A percentile compares a stretch with the other conserved stretches of the same genome.
Conservation (phyloP, 2,797 vertebrate species). For the Anabacerthia variegaticeps region DNA sequence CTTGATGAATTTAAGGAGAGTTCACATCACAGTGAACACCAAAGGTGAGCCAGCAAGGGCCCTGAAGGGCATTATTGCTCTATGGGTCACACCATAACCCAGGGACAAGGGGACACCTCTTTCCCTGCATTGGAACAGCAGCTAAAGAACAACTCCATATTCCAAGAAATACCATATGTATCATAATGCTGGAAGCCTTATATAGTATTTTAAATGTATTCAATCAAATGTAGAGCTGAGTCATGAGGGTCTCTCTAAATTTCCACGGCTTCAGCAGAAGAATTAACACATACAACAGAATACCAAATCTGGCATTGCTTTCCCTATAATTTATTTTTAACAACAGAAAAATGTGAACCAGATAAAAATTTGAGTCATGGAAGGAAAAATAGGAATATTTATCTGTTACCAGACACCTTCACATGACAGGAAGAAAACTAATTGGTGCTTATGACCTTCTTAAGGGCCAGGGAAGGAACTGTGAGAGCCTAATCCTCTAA, state of each 20-base stretch:
- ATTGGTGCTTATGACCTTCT: not conserved
- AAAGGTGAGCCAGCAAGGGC: not conserved
- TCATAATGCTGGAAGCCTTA: not conserved
- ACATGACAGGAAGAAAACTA: not conserved
- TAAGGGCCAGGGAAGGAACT: not conserved
- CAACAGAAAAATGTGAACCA: not conserved
- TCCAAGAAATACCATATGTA: not conserved
- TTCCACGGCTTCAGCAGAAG: not conserved
- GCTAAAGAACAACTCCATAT: not conserved
- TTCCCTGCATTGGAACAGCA: not conserved
- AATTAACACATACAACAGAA: not conserved
- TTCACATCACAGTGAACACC: not conserved
- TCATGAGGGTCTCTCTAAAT: not conserved
- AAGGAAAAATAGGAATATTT: not conserved
- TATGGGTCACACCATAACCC: not conserved
- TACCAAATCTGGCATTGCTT: not conserved
- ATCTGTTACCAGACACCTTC: not conserved
- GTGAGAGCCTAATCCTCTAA: not conserved
- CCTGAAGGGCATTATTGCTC: not conserved
- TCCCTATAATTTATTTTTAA: not conserved
- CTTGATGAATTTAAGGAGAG: not conserved
- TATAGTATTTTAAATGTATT: not conserved
- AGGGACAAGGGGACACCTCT: not conserved
- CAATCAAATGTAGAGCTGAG: not conserved
- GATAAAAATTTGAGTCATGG: fast-evolving